Conservation (phyloP, 2,113 vertebrate species). For the Ellobius talpinus region DNA sequence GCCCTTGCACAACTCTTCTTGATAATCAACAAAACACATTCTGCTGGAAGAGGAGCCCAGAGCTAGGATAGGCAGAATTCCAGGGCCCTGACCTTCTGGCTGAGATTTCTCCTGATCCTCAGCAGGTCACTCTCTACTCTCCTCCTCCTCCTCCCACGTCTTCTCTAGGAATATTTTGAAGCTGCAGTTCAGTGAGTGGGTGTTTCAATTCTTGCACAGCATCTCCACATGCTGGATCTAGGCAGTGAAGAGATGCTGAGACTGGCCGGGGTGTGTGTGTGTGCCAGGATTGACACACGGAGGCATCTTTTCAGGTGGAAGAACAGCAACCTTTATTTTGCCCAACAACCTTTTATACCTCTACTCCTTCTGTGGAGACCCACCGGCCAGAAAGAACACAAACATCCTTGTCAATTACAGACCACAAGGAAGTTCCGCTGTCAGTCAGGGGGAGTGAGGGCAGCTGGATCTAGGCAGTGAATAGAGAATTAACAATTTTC, state of each 20-base stretch:
- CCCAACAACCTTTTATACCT: too few relatives aligned
- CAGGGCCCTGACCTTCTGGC: neutral
- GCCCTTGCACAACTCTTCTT: neutral
- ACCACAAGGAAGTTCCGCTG: too few relatives aligned
- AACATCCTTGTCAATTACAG: too few relatives aligned
- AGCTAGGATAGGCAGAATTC: neutral
- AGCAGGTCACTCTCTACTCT: neutral
- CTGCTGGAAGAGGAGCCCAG: neutral
- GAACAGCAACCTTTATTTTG: too few relatives aligned
- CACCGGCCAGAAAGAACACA: too few relatives aligned
- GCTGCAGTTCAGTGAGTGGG: neutral
- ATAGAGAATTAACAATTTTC: neutral
- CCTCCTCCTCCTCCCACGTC: neutral
- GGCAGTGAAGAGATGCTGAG: rapidly evolving
- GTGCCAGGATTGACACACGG: too few relatives aligned
- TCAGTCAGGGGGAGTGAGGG: too few relatives aligned
- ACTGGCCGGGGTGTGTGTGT: too few relatives aligned
- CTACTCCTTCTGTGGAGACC: too few relatives aligned
- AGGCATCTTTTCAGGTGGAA: too few relatives aligned
- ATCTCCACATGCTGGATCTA: neutral
- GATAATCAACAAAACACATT: too few relatives aligned
- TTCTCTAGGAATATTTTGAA: neutral
- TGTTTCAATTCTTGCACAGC: neutral
- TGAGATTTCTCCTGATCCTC: neutral
- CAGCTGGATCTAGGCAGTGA: neutral